phyloP scores from a whole-genome alignment of 2,113 vertebrate species.

The Myocastor coypus region DNA sequence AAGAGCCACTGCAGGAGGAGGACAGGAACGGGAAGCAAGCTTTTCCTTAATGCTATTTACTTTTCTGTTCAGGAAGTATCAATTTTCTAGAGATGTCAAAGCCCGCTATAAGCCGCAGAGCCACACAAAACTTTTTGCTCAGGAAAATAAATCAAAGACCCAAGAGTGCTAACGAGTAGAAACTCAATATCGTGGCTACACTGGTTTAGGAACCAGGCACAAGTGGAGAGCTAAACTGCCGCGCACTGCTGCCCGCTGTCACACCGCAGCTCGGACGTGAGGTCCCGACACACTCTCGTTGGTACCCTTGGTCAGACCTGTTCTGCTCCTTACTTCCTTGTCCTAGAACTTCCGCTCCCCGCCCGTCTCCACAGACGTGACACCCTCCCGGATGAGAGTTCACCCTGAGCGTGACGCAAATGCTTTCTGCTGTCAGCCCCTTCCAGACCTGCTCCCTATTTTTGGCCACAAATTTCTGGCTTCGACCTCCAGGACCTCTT shows the following conservation, averaged over 20 bases:
- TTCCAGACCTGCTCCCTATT: background rate
- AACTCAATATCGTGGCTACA: background rate
- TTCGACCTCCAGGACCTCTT: background rate
- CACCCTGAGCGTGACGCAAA: background rate
- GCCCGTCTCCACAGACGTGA: background rate
- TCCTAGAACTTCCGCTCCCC: background rate
- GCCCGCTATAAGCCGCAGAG: background rate
- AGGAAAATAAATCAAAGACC: background rate
- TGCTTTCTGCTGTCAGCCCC: background rate
- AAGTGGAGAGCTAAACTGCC: background rate
- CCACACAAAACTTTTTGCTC: background rate
- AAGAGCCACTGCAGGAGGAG: conserved; percentile 8
- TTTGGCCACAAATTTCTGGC: background rate
- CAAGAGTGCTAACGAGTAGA: background rate
- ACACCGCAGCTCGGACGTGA: background rate
- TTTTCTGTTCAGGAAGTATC: conserved; percentile 24
- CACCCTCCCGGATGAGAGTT: rapidly evolving
- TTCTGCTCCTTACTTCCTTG: background rate
- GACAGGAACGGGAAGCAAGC: background rate
- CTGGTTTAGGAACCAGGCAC: background rate
- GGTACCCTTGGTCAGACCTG: background rate
- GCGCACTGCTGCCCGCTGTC: background rate
- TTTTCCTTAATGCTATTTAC: conserved; percentile 36
- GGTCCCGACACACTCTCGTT: background rate
- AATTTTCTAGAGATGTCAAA: conserved; percentile 20